A percentile compares a stretch with the other conserved stretches of the same genome.
These are phyloP conservation scores for Meda fulgida DNA, from an alignment of 2,797 vertebrate genomes.

Conservation along the genomic window DNA sequence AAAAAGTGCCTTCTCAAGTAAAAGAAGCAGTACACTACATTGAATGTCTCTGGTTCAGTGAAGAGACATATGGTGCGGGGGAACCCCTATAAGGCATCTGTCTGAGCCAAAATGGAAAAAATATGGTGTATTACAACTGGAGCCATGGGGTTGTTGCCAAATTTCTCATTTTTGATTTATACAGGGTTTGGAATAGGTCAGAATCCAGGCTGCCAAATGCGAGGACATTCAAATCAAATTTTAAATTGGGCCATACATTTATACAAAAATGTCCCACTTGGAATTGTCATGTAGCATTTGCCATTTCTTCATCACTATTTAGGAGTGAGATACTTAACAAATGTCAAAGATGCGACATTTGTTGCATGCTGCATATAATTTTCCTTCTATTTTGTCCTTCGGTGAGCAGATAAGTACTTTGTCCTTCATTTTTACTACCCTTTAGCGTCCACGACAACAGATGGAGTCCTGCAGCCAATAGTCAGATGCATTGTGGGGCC, in stretches of 20 bases:
- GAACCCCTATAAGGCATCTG: constrained; percentile 37
- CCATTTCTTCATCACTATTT: not conserved
- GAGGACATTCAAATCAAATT: not conserved
- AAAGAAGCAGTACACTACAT: not conserved
- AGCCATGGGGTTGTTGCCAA: constrained; percentile 11
- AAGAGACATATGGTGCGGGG: constrained; percentile 53
- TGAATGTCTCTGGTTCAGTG: constrained; percentile 28
- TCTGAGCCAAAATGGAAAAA: constrained; percentile 36
- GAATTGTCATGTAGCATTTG: not conserved
- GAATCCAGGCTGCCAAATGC: constrained; percentile 1
- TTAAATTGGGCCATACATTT: not conserved
- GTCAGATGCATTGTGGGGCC: constrained; percentile 42
- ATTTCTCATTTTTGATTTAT: constrained; percentile 30
- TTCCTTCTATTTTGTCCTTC: constrained; percentile 6
- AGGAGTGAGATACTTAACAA: not conserved
- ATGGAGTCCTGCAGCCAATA: constrained; percentile 31
- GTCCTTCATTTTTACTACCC: constrained; percentile 28
- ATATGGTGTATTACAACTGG: constrained; percentile 26
- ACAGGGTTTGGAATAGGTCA: not conserved
- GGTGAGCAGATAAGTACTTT: constrained; percentile 7
- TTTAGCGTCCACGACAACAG: constrained; percentile 20
- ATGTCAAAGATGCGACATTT: not conserved
- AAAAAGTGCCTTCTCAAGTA: not conserved
- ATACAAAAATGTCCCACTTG: not conserved
- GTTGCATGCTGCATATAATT: not conserved